Conservation (phyloP, 2,888 invertebrate genomes). For the Linnaemya vulpina region DNA sequence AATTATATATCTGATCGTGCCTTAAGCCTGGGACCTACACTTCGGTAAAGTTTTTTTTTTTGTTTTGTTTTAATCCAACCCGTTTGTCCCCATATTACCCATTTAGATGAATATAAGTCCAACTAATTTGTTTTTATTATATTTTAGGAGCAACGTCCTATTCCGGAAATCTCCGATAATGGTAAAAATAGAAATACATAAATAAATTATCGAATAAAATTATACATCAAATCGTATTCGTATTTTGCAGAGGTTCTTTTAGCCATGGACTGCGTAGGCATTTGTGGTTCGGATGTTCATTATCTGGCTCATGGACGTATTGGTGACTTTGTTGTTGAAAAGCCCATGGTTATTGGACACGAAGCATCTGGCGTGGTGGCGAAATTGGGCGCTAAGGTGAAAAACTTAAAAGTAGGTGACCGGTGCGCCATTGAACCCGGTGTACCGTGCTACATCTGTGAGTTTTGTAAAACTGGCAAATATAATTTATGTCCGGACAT, state of each 20-base stretch:
- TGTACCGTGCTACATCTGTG: constrained; percentile 92
- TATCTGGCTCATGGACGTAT: constrained; percentile 93
- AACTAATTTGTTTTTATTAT: too few relatives aligned
- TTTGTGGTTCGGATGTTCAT: constrained; percentile 98
- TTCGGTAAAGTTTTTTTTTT: too few relatives aligned
- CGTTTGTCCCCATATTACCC: too few relatives aligned
- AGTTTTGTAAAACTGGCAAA: constrained; percentile 91
- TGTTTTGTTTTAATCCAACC: too few relatives aligned
- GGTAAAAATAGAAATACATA: constrained; percentile 83
- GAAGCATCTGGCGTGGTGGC: constrained; percentile 93
- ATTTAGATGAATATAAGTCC: too few relatives aligned
- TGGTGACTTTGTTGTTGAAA: constrained; percentile 92
- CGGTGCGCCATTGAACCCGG: constrained; percentile 98
- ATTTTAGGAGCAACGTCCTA: constrained; percentile 90
- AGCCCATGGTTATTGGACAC: constrained; percentile 97
- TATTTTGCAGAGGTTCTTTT: constrained; percentile 84
- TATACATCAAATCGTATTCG: neutral
- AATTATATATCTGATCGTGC: too few relatives aligned
- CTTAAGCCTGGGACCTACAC: too few relatives aligned
- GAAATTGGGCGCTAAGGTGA: constrained; percentile 89
- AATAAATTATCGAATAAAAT: too few relatives aligned
- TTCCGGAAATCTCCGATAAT: constrained; percentile 90
- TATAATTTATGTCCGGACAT: constrained; percentile 96
- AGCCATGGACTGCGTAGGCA: constrained; percentile 96
- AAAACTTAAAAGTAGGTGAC: constrained; percentile 89